These are phyloP conservation scores for Caloenas nicobarica DNA, from an alignment of 2,113 vertebrate species.

Conservation along the genomic window DNA sequence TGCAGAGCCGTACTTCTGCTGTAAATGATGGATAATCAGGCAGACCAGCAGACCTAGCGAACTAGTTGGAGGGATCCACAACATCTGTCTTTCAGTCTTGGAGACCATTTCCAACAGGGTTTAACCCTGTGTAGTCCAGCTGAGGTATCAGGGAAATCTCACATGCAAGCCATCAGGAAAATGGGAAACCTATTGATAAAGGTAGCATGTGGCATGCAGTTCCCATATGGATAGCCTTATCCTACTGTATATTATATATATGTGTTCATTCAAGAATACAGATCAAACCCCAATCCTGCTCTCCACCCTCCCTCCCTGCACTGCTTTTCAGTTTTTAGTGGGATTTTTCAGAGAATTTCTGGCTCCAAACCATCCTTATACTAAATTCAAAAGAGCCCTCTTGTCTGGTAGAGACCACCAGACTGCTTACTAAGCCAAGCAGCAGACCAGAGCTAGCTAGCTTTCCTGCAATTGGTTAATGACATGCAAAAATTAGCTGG, in stretches of 20 bases:
- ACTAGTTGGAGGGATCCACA: neutral
- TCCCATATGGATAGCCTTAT: neutral
- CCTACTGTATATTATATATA: neutral
- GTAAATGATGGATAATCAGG: neutral
- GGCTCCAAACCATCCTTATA: neutral
- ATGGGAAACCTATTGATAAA: neutral
- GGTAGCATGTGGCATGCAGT: neutral
- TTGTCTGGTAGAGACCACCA: neutral
- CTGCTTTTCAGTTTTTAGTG: neutral
- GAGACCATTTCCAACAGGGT: neutral
- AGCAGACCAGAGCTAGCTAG: neutral
- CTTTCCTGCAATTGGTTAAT: neutral
- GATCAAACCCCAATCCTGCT: neutral
- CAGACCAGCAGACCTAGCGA: neutral
- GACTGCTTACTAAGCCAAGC: neutral
- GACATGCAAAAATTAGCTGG: neutral
- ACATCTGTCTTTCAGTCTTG: neutral
- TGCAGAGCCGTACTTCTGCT: neutral
- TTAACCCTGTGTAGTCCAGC: neutral
- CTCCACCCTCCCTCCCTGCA: neutral
- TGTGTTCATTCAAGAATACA: neutral
- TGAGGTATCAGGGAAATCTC: neutral
- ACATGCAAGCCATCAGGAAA: neutral
- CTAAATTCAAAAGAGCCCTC: neutral
- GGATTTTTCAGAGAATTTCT: neutral